Evolutionary conservation across 1,140 invertebrate genomes (phyloP).

Genomic region (Neodiprion virginianus): DNA sequence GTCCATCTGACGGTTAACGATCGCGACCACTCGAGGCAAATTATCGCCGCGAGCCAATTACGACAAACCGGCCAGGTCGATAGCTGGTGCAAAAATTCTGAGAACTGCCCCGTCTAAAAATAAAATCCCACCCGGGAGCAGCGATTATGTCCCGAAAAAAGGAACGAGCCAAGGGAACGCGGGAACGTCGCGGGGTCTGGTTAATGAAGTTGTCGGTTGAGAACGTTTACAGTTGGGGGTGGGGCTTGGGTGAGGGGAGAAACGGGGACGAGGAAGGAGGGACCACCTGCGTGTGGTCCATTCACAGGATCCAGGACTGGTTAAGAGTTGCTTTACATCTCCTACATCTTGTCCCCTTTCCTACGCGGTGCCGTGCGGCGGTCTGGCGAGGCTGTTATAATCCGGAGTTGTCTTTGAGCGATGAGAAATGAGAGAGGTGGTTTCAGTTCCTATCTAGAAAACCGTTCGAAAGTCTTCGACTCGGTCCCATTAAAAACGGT

Average conservation of each 20-base stretch:
- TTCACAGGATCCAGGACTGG: slow-evolving; percentile 51
- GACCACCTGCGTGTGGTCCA: slow-evolving; percentile 59
- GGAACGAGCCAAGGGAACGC: slow-evolving; percentile 21
- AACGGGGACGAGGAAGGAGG: background rate
- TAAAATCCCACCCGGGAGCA: slow-evolving; percentile 59
- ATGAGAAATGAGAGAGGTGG: background rate
- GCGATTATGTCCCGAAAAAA: slow-evolving; percentile 56
- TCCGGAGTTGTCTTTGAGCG: background rate
- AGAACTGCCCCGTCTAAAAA: slow-evolving; percentile 58
- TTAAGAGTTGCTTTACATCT: slow-evolving; percentile 55
- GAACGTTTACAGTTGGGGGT: slow-evolving; percentile 58
- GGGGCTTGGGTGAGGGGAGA: background rate
- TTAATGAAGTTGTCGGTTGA: slow-evolving; percentile 63
- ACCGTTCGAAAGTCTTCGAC: background rate
- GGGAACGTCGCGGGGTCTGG: slow-evolving; percentile 33
- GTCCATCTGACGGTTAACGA: slow-evolving; percentile 43
- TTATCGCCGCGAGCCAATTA: slow-evolving; percentile 54
- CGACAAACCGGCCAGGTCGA: slow-evolving; percentile 30
- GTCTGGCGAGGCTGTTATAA: background rate
- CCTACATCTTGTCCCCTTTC: slow-evolving; percentile 7
- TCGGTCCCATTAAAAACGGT: background rate
- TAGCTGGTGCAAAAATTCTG: slow-evolving; percentile 46
- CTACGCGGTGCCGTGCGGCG: background rate
- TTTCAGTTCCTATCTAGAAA: background rate
- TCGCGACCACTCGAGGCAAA: slow-evolving; percentile 49